A percentile compares a stretch with the other conserved stretches of the same genome.
These are phyloP conservation scores for Copidosoma floridanum DNA, from an alignment of 1,140 invertebrate genomes.

Conservation along the genomic window DNA sequence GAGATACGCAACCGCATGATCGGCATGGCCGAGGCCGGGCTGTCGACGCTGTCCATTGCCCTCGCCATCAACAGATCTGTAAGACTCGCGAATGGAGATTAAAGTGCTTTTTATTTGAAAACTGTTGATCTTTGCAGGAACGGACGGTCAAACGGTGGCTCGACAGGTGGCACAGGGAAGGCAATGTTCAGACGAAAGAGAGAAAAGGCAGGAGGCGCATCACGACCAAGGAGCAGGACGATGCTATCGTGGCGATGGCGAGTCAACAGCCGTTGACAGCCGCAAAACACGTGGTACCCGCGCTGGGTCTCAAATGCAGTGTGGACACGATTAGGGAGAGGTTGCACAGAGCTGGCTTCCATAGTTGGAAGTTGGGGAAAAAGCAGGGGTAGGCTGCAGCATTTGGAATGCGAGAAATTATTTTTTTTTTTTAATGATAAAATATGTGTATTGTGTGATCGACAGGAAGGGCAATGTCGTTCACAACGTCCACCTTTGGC, in stretches of 20 bases:
- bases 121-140: constrained; percentile 37
- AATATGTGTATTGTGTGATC: too few species aligned
- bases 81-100: constrained; percentile 19
- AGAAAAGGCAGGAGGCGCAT: constrained; percentile 52
- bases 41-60: constrained; percentile 54
- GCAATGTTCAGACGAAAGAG: constrained; percentile 54
- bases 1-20: constrained; percentile 56
- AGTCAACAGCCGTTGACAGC: constrained; percentile 53
- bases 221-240: constrained; percentile 54
- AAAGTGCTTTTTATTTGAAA: constrained; percentile 10
- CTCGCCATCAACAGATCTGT: constrained; percentile 55
- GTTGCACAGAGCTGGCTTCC: constrained; percentile 54
- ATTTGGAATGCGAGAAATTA: not conserved
- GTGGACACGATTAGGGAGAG: constrained; percentile 54
- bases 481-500: constrained; percentile 53
- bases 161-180: constrained; percentile 54
- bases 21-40: constrained; percentile 54
- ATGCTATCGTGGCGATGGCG: constrained; percentile 53
- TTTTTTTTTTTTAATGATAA: not conserved
- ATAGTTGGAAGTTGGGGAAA: constrained; percentile 55
- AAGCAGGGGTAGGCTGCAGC: constrained; percentile 51
- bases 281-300: constrained; percentile 52
- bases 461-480: constrained; percentile 48
- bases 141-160: constrained; percentile 54
- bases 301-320: constrained; percentile 51